phyloP scores from a whole-genome alignment of 2,888 invertebrate genomes.

The Metalampra italica region DNA sequence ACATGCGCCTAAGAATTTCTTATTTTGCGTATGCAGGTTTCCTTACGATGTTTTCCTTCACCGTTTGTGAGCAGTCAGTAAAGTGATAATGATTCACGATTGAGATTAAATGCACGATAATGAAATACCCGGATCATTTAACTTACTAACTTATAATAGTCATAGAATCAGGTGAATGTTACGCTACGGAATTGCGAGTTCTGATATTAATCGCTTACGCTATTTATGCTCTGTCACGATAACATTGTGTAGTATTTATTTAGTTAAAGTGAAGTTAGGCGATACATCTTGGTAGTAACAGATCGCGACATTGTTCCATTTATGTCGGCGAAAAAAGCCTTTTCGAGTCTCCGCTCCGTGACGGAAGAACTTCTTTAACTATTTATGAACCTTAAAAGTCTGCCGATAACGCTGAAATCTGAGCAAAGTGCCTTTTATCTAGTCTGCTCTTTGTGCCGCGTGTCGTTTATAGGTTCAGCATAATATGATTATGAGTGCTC shows the following conservation, averaged over 20 bases:
- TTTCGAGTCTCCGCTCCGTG: background rate
- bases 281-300: background rate
- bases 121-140: too few relatives aligned
- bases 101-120: too few relatives aligned
- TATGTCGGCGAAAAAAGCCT: background rate
- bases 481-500: conserved; percentile 35
- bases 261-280: background rate
- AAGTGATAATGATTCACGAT: too few relatives aligned
- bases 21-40: too few relatives aligned
- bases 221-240: background rate
- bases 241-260: background rate
- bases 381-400: conserved; percentile 36
- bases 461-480: conserved; percentile 23
- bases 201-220: background rate
- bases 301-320: background rate
- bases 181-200: too few relatives aligned
- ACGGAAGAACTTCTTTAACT: conserved; percentile 41
- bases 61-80: too few relatives aligned
- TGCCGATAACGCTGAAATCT: conserved; percentile 25
- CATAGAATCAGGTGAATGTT: too few relatives aligned
- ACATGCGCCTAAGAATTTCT: too few relatives aligned
- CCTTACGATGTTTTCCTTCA: too few relatives aligned
- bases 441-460: conserved; percentile 22
- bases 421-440: conserved; percentile 25
- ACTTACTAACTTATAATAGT: too few relatives aligned